Evolutionary conservation across 2,888 invertebrate genomes (phyloP).

Genomic region (Rotaria socialis): DNA sequence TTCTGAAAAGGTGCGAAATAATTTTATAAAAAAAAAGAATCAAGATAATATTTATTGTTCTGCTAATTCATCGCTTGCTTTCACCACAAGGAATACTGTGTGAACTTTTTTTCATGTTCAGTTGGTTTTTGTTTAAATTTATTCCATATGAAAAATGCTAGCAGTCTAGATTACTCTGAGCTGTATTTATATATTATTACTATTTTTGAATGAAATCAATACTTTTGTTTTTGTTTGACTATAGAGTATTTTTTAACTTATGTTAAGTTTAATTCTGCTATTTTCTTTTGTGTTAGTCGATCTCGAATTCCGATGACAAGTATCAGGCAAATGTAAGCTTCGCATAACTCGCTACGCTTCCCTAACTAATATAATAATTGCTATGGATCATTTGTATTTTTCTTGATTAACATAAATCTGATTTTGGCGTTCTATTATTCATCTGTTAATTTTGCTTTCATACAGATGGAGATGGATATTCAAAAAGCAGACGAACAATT

Average conservation of each 20-base stretch:
- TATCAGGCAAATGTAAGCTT: background rate
- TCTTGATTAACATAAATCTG: background rate
- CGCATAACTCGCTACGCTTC: background rate
- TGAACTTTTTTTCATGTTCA: background rate
- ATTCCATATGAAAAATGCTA: no score
- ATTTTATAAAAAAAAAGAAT: background rate
- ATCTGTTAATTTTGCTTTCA: background rate
- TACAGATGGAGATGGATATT: slow-evolving; percentile 11
- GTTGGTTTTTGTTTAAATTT: background rate
- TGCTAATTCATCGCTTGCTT: background rate
- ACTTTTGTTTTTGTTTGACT: no score
- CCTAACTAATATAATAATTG: background rate
- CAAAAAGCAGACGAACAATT: slow-evolving; percentile 26
- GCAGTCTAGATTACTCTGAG: no score
- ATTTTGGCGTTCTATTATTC: background rate
- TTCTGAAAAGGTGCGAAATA: background rate
- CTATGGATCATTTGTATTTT: background rate
- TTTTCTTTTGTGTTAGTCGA: background rate
- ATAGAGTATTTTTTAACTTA: no score
- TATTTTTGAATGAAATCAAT: no score
- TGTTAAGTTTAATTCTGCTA: background rate
- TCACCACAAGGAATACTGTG: background rate
- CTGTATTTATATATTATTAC: no score
- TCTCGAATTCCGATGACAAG: background rate
- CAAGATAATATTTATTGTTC: background rate